Evolutionary conservation across 2,113 vertebrate genomes (phyloP).

Genomic region (Polyodon spathula): DNA sequence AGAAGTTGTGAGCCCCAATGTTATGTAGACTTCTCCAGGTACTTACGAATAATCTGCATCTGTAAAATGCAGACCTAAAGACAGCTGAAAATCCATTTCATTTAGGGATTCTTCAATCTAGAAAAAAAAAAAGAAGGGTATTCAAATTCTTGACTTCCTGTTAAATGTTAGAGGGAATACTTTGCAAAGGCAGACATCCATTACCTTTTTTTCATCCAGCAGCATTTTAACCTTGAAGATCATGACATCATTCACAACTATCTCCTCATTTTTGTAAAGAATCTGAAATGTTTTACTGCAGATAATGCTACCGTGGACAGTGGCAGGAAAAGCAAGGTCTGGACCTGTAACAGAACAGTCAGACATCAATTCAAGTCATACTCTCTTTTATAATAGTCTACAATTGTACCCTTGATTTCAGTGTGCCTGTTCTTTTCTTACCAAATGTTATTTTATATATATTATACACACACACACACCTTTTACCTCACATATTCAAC

Average conservation of each 20-base stretch:
- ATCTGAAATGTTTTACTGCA: constrained; percentile 98
- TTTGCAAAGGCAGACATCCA: neutral
- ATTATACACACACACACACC: no score
- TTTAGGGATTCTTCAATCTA: constrained; percentile 92
- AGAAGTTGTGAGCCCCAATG: neutral
- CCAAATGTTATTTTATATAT: no score
- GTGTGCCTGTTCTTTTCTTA: no score
- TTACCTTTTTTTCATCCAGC: constrained; percentile 91
- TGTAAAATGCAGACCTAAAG: constrained; percentile 89
- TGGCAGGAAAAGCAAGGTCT: constrained; percentile 86
- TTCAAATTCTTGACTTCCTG: neutral
- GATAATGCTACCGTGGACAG: constrained; percentile 78
- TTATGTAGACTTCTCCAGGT: constrained; percentile 19
- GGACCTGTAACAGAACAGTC: constrained; percentile 51
- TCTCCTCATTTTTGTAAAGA: constrained; percentile 95
- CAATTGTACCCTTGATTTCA: no score
- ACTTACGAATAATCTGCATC: constrained; percentile 97
- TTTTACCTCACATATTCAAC: no score
- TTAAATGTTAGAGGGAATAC: neutral
- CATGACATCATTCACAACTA: constrained; percentile 88
- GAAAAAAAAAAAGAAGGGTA: constrained; percentile 36
- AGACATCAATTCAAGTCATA: neutral
- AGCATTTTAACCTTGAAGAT: constrained; percentile 97
- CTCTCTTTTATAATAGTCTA: neutral
- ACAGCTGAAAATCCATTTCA: constrained; percentile 89